Evolutionary conservation across 2,888 invertebrate genomes (phyloP).

Genomic region (Margaritifera margaritifera): DNA sequence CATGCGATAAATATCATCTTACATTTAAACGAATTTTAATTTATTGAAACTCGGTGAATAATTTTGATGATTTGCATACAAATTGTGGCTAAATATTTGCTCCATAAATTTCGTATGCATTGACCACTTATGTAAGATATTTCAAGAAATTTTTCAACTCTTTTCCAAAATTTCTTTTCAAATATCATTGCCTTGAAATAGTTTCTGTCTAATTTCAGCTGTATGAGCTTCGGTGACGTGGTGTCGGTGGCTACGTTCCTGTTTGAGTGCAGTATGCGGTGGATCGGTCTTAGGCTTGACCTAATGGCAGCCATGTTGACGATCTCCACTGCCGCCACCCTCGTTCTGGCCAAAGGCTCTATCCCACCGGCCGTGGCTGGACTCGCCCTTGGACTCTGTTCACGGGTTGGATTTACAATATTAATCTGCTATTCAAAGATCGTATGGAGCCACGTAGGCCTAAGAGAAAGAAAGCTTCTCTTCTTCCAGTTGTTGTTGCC

Average conservation of each 20-base stretch:
- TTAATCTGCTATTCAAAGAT: too few species aligned
- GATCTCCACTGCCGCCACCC: slow-evolving; percentile 74
- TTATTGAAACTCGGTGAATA: neutral
- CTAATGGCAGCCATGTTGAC: slow-evolving; percentile 72
- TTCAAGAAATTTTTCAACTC: too few species aligned
- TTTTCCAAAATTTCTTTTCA: too few species aligned
- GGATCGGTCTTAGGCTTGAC: slow-evolving; percentile 73
- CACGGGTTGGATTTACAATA: slow-evolving; percentile 18
- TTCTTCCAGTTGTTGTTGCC: too few species aligned
- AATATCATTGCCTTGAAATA: too few species aligned
- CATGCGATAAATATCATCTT: neutral
- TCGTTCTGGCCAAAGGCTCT: slow-evolving; percentile 72
- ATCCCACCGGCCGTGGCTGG: slow-evolving; percentile 76
- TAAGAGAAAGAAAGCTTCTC: too few species aligned
- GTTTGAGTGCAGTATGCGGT: slow-evolving; percentile 72
- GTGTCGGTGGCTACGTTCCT: slow-evolving; percentile 74
- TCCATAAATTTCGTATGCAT: too few species aligned
- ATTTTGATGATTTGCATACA: neutral
- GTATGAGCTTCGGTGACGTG: slow-evolving; percentile 63
- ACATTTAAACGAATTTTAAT: neutral
- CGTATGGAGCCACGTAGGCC: too few species aligned
- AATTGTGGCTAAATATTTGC: too few species aligned
- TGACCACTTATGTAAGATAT: too few species aligned
- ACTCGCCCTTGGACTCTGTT: slow-evolving; percentile 74
- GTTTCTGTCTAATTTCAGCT: slow-evolving; percentile 10